Percentiles rank a stretch among this genome's conserved stretches.
phyloP scores from a whole-genome alignment of 2,888 invertebrate genomes.

The Platycnemis pennipes region DNA sequence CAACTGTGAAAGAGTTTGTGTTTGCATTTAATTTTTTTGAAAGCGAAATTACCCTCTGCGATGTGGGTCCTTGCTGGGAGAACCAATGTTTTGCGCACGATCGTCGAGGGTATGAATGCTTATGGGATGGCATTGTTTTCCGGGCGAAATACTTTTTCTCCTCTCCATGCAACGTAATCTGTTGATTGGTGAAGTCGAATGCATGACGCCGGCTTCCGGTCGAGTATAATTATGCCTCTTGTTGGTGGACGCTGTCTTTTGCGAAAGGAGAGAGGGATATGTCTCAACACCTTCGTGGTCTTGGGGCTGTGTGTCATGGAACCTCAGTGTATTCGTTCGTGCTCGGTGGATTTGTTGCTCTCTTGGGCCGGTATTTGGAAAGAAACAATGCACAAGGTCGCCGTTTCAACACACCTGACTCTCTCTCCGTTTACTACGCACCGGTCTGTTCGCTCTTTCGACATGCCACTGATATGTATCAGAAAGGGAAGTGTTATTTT shows the following conservation, averaged over 20 bases:
- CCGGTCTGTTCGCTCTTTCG: not conserved
- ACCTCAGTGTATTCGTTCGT: not conserved
- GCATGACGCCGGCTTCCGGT: not conserved
- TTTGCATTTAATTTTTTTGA: no score
- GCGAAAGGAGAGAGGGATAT: not conserved
- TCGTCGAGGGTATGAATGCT: no score
- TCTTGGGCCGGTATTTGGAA: not conserved
- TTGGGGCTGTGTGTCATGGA: not conserved
- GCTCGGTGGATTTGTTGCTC: not conserved
- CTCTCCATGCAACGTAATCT: not conserved
- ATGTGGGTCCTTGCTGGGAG: no score
- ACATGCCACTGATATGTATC: not conserved
- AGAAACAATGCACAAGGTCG: not conserved
- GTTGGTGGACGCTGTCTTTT: not conserved
- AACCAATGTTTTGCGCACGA: no score
- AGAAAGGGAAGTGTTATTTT: not conserved
- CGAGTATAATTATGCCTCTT: not conserved
- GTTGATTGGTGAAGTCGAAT: not conserved
- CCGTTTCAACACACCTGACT: not conserved
- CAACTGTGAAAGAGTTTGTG: no score
- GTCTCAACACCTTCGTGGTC: not conserved
- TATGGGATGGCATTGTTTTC: no score
- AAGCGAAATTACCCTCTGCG: no score
- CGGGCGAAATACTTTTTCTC: not conserved
- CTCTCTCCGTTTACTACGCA: not conserved